Base-by-base conservation (phyloP, 2,888 invertebrate species). In the Drosophila melanocephala region DNA sequence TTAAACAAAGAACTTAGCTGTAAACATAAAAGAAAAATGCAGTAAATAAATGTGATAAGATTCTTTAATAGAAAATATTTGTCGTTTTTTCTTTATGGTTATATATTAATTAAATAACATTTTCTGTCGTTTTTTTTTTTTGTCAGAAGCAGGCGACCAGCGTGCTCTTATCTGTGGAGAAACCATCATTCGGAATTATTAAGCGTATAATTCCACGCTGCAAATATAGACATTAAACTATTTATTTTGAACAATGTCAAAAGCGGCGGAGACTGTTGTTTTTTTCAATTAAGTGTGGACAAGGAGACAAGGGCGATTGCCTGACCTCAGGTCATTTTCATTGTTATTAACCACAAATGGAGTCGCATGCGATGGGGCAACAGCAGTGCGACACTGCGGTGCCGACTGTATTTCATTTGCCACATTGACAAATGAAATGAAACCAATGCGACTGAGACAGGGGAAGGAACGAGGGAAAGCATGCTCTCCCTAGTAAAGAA, bases 21-120 rank as follows among this genome's bases (percentile, higher is more conserved):
- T 87, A 91, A 81, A 85, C 73, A 87, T 82, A 76, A 80, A 86
- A 81, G 82, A 79, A 81, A 86, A 81, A 90, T 90, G 89, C 92
- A 92, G 93, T 93, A 93, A 93, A 93, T 93, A 93, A 93, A 93
- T 93, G 93, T 93, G 93, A 93, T 93, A 93, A 93, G 92, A 92
- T 93, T 92, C 92, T 92, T 92, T 81, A 91, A 86, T 85, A 85
- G 87, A 87, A 84, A 72, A 30, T 1, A 10, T 12, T 39, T 69
- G 53, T 75, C 16, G 68, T 60, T 51, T 51, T 32, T 33, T n/a
- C n/a, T 53, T 53, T 4, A 12, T 7, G 47, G 22, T 5, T 14
- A 37, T 26, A 26, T 10, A 35, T 26, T 26, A 28, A 35, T 7
- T 26, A 47, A 47, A 47, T 9, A 44, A 9, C 5, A 37, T 14